phyloP scores from a whole-genome alignment of 2,888 invertebrate genomes.

The Caradrina kadenii region DNA sequence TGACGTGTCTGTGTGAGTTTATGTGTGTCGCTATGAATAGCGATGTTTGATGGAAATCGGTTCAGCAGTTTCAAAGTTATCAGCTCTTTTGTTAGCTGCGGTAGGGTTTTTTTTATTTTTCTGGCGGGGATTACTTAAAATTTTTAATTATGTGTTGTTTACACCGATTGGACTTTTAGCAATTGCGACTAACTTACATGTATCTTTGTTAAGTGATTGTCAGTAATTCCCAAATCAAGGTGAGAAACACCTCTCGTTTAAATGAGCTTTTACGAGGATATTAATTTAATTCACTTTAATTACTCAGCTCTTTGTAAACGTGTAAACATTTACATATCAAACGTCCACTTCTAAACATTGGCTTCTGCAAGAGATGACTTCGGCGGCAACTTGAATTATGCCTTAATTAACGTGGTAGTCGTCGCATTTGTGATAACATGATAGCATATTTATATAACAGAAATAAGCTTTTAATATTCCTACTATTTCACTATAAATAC shows the following conservation, averaged over 20 bases:
- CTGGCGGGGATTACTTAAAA: too few relatives aligned
- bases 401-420: not conserved
- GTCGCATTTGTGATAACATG: not conserved
- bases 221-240: not conserved
- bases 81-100: too few relatives aligned
- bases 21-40: too few relatives aligned
- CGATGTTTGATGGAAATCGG: too few relatives aligned
- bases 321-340: slow-evolving; percentile 21
- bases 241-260: not conserved
- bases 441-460: not conserved
- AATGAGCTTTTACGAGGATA: slow-evolving; percentile 61
- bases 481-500: not conserved
- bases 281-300: slow-evolving; percentile 81
- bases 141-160: too few relatives aligned
- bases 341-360: slow-evolving; percentile 17
- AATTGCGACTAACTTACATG: too few relatives aligned
- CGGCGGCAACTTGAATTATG: not conserved
- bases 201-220: too few relatives aligned
- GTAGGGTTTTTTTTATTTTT: too few relatives aligned
- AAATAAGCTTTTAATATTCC: not conserved
- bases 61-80: too few relatives aligned
- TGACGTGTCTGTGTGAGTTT: too few relatives aligned
- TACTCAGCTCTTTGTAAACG: slow-evolving; percentile 66
- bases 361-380: not conserved
- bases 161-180: too few relatives aligned